Conservation (phyloP, 2,888 invertebrate species). For the Saturnia pavonia region DNA sequence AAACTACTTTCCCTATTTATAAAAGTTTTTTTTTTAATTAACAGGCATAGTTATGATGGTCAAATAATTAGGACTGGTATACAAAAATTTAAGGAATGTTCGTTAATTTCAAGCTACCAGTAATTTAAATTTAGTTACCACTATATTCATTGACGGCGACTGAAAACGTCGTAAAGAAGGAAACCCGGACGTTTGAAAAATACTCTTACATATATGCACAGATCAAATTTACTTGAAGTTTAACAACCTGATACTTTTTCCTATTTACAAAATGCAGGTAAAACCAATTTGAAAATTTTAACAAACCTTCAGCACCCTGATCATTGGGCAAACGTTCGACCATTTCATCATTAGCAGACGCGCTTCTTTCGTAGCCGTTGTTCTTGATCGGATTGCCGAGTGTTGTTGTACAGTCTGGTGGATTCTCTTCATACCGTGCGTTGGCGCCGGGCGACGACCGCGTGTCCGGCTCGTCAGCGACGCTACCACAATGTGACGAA, state of each 20-base stretch:
- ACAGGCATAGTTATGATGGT: too few relatives aligned
- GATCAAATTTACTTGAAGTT: background rate
- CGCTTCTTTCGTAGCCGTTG: conserved; percentile 78
- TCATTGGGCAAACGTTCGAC: conserved; percentile 75
- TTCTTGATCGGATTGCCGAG: conserved; percentile 76
- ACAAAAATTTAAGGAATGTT: too few relatives aligned
- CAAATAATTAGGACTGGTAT: too few relatives aligned
- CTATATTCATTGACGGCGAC: too few relatives aligned
- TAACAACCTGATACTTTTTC: background rate
- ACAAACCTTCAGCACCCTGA: conserved; percentile 77
- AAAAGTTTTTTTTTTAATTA: too few relatives aligned
- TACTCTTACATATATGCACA: too few relatives aligned
- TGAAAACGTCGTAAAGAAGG: too few relatives aligned
- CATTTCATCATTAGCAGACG: conserved; percentile 69
- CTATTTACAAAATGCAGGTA: background rate
- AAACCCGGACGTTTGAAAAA: too few relatives aligned
- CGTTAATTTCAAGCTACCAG: too few relatives aligned
- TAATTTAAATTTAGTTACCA: too few relatives aligned
- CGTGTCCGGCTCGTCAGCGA: conserved; percentile 76
- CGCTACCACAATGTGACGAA: conserved; percentile 78
- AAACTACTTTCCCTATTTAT: too few relatives aligned
- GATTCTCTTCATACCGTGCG: conserved; percentile 72
- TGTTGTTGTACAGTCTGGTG: conserved; percentile 74
- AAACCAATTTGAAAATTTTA: background rate
- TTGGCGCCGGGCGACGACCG: conserved; percentile 76